Conservation (phyloP, 2,113 vertebrate species). For the Fulmarus glacialis region DNA sequence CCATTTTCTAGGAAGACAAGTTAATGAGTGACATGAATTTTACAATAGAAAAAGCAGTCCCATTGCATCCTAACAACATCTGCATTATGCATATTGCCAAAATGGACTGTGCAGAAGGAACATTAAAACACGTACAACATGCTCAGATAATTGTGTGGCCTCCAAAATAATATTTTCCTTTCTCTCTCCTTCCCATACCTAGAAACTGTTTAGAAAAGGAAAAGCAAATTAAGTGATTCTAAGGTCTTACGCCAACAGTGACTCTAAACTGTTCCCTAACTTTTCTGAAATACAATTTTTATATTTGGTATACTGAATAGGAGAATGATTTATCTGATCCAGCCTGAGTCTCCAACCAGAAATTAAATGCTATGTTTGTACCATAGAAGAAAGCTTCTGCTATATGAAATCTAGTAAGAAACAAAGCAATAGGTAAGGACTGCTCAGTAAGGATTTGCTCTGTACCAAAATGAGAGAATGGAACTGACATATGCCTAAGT, state of each 20-base stretch:
- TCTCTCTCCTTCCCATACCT: neutral
- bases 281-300: neutral
- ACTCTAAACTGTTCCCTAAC: neutral
- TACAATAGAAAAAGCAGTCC: neutral
- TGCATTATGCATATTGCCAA: neutral
- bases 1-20: neutral
- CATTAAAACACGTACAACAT: neutral
- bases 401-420: neutral
- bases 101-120: neutral
- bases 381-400: neutral
- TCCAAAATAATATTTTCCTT: neutral
- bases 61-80: neutral
- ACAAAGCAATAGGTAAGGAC: neutral
- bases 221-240: neutral
- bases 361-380: neutral
- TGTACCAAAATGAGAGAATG: neutral
- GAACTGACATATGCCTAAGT: neutral
- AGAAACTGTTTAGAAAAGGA: neutral
- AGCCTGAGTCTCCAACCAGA: neutral
- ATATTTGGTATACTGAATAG: neutral
- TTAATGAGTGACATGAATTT: conserved; percentile 6
- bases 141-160: neutral
- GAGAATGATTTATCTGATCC: neutral
- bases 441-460: neutral
- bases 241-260: neutral